These are phyloP conservation scores for Drosophila sp. DNA, from an alignment of 1,140 invertebrate genomes.

Conservation along the genomic window DNA sequence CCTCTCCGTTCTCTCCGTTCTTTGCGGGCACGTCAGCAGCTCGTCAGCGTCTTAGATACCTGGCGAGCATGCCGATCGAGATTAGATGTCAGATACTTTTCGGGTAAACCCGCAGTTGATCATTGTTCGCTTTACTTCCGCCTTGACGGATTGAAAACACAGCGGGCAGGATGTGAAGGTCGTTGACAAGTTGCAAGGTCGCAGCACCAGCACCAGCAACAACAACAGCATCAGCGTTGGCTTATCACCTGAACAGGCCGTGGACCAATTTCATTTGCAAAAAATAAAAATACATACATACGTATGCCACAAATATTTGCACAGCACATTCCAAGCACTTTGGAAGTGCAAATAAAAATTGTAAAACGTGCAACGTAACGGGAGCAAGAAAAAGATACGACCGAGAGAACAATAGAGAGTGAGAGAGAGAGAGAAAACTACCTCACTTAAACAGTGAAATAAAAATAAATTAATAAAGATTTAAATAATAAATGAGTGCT, in stretches of 20 bases:
- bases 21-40: constrained; percentile 12
- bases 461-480: constrained; percentile 13
- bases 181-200: constrained; percentile 67
- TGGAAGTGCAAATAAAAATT: constrained; percentile 52
- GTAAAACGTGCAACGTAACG: constrained; percentile 46
- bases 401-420: neutral
- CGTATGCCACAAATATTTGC: constrained; percentile 71
- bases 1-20: no score
- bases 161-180: constrained; percentile 68
- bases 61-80: constrained; percentile 15
- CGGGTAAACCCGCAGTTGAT: constrained; percentile 1
- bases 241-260: constrained; percentile 58
- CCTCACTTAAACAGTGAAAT: constrained; percentile 1
- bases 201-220: neutral
- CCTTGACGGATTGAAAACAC: constrained; percentile 4
- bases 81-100: constrained; percentile 32
- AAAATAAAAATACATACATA: constrained; percentile 11
- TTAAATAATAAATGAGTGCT: constrained; percentile 11
- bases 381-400: constrained; percentile 23
- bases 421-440: neutral
- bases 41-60: constrained; percentile 16
- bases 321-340: constrained; percentile 73
- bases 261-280: constrained; percentile 33
- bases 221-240: constrained; percentile 12
- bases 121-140: constrained; percentile 42